phyloP scores from a whole-genome alignment of 2,113 vertebrate genomes.

The Python bivittatus region DNA sequence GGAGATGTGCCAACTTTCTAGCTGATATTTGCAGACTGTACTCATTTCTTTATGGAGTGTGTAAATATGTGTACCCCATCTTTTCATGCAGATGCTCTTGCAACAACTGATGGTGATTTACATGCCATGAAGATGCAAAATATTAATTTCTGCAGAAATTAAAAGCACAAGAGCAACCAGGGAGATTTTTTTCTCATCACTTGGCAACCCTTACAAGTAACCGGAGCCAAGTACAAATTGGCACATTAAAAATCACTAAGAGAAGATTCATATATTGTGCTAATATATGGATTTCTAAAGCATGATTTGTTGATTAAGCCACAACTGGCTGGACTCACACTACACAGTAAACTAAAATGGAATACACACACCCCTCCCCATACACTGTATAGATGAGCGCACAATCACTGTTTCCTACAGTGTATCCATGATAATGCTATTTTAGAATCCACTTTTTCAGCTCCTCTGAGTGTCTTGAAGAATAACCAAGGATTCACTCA shows the following conservation, averaged over 20 bases:
- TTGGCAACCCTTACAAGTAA: background rate
- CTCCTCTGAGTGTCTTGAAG: background rate
- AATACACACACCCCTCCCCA: background rate
- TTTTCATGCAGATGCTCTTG: background rate
- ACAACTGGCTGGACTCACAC: background rate
- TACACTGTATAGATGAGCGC: background rate
- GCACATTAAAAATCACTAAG: background rate
- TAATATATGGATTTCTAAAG: background rate
- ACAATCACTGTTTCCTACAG: background rate
- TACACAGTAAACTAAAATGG: background rate
- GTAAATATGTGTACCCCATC: background rate
- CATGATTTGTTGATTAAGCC: background rate
- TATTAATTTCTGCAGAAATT: background rate
- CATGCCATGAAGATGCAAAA: background rate
- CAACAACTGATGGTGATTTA: background rate
- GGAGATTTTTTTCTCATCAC: background rate
- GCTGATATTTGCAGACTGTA: background rate
- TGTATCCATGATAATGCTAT: background rate
- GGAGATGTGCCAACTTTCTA: background rate
- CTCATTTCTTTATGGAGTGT: background rate
- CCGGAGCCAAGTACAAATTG: background rate
- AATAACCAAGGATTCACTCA: background rate
- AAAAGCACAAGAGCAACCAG: background rate
- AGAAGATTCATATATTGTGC: background rate
- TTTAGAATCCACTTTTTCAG: background rate